Evolutionary conservation across 1,140 invertebrate genomes (phyloP).

Genomic region (Saxidomus purpurata): DNA sequence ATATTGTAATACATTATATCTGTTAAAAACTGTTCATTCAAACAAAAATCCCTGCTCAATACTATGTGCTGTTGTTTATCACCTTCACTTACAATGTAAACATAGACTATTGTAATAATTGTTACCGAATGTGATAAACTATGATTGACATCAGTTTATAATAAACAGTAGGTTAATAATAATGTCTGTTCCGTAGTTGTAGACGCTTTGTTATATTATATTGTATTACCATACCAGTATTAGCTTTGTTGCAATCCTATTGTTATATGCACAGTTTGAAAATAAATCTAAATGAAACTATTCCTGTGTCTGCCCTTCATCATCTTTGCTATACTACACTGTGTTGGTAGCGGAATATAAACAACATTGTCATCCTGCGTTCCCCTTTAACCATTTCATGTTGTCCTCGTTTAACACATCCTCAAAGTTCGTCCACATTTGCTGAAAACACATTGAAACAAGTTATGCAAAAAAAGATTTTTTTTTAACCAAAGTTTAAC

Average conservation of each 20-base stretch:
- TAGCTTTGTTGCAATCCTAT: conserved; percentile 23
- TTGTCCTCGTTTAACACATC: neutral
- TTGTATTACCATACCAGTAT: conserved; percentile 17
- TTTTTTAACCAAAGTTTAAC: neutral
- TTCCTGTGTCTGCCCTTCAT: neutral
- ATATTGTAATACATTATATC: no score
- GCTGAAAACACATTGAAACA: neutral
- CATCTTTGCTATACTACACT: no score
- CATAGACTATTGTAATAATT: no score
- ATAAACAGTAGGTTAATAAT: no score
- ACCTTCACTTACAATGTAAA: no score
- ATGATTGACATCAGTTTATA: no score
- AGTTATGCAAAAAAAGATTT: neutral
- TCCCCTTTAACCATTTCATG: conserved; percentile 4
- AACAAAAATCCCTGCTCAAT: no score
- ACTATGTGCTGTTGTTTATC: no score
- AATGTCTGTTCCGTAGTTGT: no score
- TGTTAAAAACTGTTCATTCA: no score
- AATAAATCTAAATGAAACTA: neutral
- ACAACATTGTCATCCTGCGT: neutral
- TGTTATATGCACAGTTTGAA: conserved; percentile 12
- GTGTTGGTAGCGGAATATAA: no score
- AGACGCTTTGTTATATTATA: neutral
- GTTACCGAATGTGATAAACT: no score
- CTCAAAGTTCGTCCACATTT: neutral